These are phyloP conservation scores for Scopus umbretta DNA, from an alignment of 2,113 vertebrate genomes.

Conservation along the genomic window DNA sequence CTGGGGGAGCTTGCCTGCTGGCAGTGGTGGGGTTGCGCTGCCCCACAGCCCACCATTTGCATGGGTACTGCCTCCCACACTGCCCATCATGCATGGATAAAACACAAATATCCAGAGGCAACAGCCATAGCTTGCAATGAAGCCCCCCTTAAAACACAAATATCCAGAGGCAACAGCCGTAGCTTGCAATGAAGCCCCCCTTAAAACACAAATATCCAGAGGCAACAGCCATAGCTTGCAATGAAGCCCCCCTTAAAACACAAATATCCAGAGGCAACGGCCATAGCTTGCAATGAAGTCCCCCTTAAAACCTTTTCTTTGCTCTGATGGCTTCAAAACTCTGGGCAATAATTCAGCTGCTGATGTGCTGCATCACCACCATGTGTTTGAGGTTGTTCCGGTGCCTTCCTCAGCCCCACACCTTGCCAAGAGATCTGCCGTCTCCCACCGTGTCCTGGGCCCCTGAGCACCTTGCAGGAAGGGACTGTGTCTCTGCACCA, in stretches of 20 bases:
- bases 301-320: not conserved
- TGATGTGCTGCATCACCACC: not conserved
- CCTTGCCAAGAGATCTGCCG: not conserved
- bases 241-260: too few species aligned
- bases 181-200: not conserved
- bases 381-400: rapidly evolving
- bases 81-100: not conserved
- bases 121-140: not conserved
- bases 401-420: not conserved
- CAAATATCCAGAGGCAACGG: not conserved
- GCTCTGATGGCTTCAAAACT: not conserved
- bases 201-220: not conserved
- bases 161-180: too few species aligned
- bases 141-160: not conserved
- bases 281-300: not conserved
- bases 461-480: not conserved
- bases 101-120: not conserved
- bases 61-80: not conserved
- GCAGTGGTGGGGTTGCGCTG: not conserved
- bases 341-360: not conserved
- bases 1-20: not conserved
- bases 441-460: not conserved
- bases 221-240: not conserved
- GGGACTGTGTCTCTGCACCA: not conserved
- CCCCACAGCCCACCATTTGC: rapidly evolving